phyloP scores from a whole-genome alignment of 2,888 invertebrate species.

The Melinaea marsaeus region DNA sequence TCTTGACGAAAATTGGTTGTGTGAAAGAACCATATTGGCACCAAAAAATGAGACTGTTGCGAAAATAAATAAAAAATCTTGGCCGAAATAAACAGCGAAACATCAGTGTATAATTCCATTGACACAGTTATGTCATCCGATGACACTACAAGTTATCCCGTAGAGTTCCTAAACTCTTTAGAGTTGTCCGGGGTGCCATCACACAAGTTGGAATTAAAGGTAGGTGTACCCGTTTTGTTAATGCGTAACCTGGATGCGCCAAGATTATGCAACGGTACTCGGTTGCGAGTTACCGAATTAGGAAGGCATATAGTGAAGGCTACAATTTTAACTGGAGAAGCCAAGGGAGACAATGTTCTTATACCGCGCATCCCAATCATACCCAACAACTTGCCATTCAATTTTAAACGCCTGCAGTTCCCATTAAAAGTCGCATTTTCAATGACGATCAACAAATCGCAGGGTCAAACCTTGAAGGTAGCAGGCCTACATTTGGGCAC shows the following conservation, averaged over 20 bases:
- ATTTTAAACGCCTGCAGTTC: constrained; percentile 36
- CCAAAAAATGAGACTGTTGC: constrained; percentile 37
- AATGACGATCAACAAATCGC: constrained; percentile 32
- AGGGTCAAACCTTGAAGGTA: constrained; percentile 28
- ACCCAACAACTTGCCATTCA: constrained; percentile 36
- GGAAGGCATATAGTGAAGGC: constrained; percentile 33
- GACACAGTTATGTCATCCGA: constrained; percentile 32
- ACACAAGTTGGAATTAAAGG: constrained; percentile 31
- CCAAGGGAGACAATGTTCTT: constrained; percentile 35
- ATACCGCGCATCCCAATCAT: constrained; percentile 39
- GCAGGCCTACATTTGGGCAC: too few species aligned
- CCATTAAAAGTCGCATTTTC: constrained; percentile 21
- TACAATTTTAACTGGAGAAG: constrained; percentile 35
- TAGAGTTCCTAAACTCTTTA: constrained; percentile 38
- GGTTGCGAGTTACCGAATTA: constrained; percentile 27
- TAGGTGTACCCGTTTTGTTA: constrained; percentile 32
- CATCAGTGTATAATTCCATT: constrained; percentile 31
- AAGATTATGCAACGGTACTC: constrained; percentile 32
- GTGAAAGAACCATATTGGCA: constrained; percentile 35
- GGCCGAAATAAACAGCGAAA: constrained; percentile 26
- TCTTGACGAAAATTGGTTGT: constrained; percentile 33
- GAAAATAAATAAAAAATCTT: constrained; percentile 38
- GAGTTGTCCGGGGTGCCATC: constrained; percentile 35
- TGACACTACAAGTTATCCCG: constrained; percentile 31
- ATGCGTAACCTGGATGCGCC: constrained; percentile 33